A percentile compares a stretch with the other conserved stretches of the same genome.
Conservation (phyloP, 2,888 invertebrate species). For the Pseudoips prasinana region DNA sequence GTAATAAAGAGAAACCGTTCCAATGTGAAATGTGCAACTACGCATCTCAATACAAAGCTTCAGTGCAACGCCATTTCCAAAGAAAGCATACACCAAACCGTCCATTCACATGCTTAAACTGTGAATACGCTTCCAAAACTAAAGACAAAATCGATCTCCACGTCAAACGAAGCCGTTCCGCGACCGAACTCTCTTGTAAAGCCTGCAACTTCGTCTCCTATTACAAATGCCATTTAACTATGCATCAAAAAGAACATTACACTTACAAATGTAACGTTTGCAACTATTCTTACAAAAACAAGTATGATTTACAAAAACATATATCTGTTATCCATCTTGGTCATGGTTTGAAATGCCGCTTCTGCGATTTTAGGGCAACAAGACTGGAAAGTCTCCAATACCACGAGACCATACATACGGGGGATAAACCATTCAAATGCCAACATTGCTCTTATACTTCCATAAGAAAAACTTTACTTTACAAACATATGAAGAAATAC, state of each 20-base stretch:
- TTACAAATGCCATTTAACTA: constrained; percentile 54
- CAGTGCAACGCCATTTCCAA: constrained; percentile 62
- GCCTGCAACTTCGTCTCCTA: constrained; percentile 44
- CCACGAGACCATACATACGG: constrained; percentile 57
- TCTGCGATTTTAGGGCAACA: constrained; percentile 48
- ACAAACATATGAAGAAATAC: constrained; percentile 46
- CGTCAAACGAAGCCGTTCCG: constrained; percentile 53
- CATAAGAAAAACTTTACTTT: constrained; percentile 42
- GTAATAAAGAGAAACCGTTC: constrained; percentile 48
- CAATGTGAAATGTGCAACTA: constrained; percentile 55
- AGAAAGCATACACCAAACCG: constrained; percentile 52
- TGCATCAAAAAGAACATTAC: constrained; percentile 59
- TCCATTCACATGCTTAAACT: constrained; percentile 60
- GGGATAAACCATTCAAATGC: constrained; percentile 57
- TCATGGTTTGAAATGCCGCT: constrained; percentile 48
- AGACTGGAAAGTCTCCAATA: constrained; percentile 50
- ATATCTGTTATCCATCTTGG: constrained; percentile 49
- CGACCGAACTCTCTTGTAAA: constrained; percentile 33
- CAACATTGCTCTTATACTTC: constrained; percentile 48
- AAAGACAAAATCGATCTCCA: constrained; percentile 63
- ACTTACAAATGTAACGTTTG: constrained; percentile 50
- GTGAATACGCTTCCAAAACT: constrained; percentile 63
- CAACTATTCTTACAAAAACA: constrained; percentile 48
- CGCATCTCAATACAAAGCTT: constrained; percentile 56
- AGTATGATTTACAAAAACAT: constrained; percentile 57